Evolutionary conservation across 23 tunicate species (phyloP), one percentile per base, ranked within the genome.

Genomic region (Halocynthia roretzi): DNA sequence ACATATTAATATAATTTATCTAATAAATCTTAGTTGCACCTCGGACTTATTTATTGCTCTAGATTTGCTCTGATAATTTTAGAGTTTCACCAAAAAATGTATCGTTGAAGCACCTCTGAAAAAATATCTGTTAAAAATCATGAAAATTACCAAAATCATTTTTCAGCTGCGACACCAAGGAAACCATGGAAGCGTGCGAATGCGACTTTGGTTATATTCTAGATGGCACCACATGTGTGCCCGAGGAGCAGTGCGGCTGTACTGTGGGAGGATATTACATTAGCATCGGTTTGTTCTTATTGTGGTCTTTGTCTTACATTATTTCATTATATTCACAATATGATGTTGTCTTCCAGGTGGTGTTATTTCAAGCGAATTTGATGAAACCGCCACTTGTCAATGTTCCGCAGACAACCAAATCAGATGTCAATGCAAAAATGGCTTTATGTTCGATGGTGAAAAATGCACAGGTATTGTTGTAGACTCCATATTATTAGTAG

Each of bases 181-280:
- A 74, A 10, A 56, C 56, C n/a, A 64, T 74, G 15, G 62, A 5
- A 74, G 78, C 20, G n/a, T 81, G 85, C 68, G 65, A 53, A 8
- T 81, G 85, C 49, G 67, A 54, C 49, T 57, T 40, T 18, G 85
- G 85, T 7, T 81, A 53, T 20, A 14, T 54, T 15, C 68, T 68
- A 23, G 85, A 81, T 56, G 85, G 85, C 9, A 31, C 48, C 31
- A 54, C 54, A 40, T 81, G 85, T 58, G 68, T 56, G 8, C 52
- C n/a, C 48, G 65, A 48, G 8, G 53, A 72, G 0, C 67, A 81
- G 52, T 81, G 85, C 56, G 85, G 81, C n/a, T 58, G 71, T 56
- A 15, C 68, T 20, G 6, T 81, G 40, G 17, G 22, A 53, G 78
- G 78, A 54, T 74, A 8, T 9, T 74, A 74, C 56, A 64, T 74